phyloP scores from a whole-genome alignment of 2,797 vertebrate species.

The Chaetophractus vellerosus region DNA sequence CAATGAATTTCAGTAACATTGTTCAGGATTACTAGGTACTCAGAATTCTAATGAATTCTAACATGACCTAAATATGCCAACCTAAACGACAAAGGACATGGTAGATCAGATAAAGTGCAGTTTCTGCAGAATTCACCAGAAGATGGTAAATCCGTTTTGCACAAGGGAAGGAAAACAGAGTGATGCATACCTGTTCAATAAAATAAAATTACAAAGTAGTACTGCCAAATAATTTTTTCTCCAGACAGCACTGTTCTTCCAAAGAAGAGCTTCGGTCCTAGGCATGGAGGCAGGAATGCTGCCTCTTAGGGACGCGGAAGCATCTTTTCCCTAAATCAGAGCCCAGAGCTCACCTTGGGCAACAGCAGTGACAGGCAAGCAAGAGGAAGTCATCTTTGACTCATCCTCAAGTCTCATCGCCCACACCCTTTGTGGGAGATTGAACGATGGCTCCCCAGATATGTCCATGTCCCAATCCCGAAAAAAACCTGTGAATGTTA shows the following conservation, averaged over 20 bases:
- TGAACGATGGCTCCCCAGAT: not conserved
- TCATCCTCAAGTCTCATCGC: not conserved
- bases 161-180: conserved; percentile 50
- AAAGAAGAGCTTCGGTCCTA: conserved; percentile 19
- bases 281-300: not conserved
- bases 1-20: conserved; percentile 64
- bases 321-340: not conserved
- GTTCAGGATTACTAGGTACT: conserved; percentile 63
- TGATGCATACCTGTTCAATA: not conserved
- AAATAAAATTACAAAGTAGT: conserved; percentile 21
- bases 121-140: conserved; percentile 68
- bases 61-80: conserved; percentile 76
- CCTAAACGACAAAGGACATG: conserved; percentile 77
- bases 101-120: conserved; percentile 56
- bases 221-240: not conserved
- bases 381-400: not conserved
- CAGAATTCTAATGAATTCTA: conserved; percentile 82
- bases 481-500: not conserved
- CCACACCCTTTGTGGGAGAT: not conserved
- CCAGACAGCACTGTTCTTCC: not conserved
- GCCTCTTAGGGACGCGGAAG: not conserved
- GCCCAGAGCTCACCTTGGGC: not conserved
- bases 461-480: not conserved
- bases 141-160: conserved; percentile 62
- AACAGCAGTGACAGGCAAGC: not conserved